phyloP scores from a whole-genome alignment of 2,113 vertebrate species.

The Catharus bicknelli region DNA sequence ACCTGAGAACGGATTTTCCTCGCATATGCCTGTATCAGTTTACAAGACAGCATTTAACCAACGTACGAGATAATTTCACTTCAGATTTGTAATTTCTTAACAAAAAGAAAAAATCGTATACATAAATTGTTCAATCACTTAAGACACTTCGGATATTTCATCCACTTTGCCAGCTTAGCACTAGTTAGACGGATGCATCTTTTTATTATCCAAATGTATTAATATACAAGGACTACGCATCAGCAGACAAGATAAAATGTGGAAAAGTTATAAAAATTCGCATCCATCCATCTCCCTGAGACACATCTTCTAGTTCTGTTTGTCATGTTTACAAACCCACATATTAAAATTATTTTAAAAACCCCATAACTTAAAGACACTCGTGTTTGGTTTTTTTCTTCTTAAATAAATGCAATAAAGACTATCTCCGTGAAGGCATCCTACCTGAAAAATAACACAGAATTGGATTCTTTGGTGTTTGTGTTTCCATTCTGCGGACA shows the following conservation, averaged over 20 bases:
- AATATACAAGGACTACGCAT: background rate
- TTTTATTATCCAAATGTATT: background rate
- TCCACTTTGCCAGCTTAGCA: background rate
- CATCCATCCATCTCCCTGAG: background rate
- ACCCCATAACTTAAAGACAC: background rate
- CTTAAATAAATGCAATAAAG: background rate
- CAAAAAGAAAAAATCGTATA: background rate
- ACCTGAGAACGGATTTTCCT: background rate
- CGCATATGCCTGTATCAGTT: background rate
- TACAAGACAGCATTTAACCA: background rate
- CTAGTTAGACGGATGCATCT: background rate
- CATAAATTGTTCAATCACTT: background rate
- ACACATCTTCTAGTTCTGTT: background rate
- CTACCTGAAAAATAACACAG: conserved; percentile 38
- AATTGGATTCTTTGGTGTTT: background rate
- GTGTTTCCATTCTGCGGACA: conserved; percentile 27
- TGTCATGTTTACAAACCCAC: background rate
- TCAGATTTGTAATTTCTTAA: background rate
- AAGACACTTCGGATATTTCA: background rate
- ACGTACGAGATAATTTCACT: background rate
- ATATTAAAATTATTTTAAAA: background rate
- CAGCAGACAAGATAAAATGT: background rate
- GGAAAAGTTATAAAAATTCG: conserved; percentile 3
- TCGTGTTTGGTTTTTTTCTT: background rate
- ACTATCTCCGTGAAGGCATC: background rate